These are phyloP conservation scores for Adelognathus sp. DNA, from an alignment of 2,888 invertebrate species.

Conservation along the genomic window DNA sequence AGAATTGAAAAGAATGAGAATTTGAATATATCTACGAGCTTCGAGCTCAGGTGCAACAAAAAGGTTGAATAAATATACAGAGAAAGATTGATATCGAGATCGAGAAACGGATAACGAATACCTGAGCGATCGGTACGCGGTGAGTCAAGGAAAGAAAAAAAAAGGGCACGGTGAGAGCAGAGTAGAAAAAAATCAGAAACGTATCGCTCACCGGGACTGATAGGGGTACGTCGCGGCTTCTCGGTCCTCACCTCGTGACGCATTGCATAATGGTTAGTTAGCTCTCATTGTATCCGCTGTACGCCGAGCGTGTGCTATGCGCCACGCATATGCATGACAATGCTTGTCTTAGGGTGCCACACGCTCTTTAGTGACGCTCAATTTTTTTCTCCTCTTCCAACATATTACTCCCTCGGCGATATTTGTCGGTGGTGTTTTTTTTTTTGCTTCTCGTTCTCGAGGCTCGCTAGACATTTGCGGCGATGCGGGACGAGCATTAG, in stretches of 20 bases:
- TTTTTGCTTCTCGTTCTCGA: background rate
- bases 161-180: background rate
- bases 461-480: background rate
- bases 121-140: background rate
- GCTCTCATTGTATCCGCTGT: conserved; percentile 73
- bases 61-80: conserved; percentile 3
- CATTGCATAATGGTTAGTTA: conserved; percentile 77
- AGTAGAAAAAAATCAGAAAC: conserved; percentile 53
- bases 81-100: conserved; percentile 57
- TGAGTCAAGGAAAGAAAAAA: conserved; percentile 13
- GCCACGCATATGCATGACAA: conserved; percentile 73
- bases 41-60: background rate
- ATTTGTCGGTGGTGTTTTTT: background rate
- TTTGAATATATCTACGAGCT: background rate
- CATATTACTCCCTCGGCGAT: background rate
- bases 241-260: conserved; percentile 44
- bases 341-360: conserved; percentile 68
- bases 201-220: conserved; percentile 43
- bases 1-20: conserved; percentile 24
- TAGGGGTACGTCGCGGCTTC: conserved; percentile 30
- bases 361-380: conserved; percentile 72
- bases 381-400: conserved; percentile 48
- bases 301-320: conserved; percentile 63
- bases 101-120: conserved; percentile 45
- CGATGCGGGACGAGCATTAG: background rate